Conservation (phyloP, 1,140 invertebrate genomes). For the Pantala flavescens region DNA sequence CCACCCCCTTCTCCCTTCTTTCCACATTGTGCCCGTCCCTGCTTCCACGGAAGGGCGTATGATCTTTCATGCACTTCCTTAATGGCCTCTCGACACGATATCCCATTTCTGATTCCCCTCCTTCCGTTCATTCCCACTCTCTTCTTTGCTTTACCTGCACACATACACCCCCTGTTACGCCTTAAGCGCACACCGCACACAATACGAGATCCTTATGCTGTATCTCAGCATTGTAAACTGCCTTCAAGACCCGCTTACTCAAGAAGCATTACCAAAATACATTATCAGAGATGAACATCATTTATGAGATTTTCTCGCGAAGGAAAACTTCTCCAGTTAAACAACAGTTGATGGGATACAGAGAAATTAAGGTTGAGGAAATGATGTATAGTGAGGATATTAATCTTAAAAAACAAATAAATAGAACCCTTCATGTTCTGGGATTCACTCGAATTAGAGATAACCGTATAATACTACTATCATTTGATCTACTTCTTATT, state of each 20-base stretch:
- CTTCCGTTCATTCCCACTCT: neutral
- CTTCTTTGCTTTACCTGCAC: neutral
- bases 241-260: neutral
- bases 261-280: no score
- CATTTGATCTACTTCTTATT: no score
- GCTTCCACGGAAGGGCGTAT: neutral
- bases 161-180: neutral
- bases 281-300: no score
- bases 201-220: neutral
- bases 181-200: neutral
- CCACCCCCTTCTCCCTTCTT: neutral
- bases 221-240: neutral
- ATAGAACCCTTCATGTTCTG: no score
- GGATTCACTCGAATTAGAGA: no score
- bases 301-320: no score
- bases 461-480: no score
- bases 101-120: slow-evolving; percentile 1
- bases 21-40: neutral
- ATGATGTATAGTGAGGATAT: no score
- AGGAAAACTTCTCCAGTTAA: no score
- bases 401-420: no score
- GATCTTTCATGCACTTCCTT: slow-evolving; percentile 9
- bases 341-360: no score
- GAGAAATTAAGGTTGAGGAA: no score
- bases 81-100: neutral